A percentile compares a stretch with the other conserved stretches of the same genome.
These are phyloP conservation scores for Lepidurus arcticus DNA, from an alignment of 1,140 invertebrate genomes.

Conservation along the genomic window DNA sequence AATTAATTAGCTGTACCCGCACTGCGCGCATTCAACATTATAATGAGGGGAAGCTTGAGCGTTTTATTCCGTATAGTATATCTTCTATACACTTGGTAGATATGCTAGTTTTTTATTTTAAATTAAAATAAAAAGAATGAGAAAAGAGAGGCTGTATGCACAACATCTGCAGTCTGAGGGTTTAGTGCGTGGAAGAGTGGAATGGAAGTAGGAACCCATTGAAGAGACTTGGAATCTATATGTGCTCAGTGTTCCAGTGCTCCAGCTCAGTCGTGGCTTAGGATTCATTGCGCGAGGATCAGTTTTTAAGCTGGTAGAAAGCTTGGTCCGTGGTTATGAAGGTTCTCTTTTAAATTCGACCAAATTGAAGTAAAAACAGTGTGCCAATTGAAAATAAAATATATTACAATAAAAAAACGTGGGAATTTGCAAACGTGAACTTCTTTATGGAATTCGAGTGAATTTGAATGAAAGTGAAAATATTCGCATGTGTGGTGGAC, in stretches of 20 bases:
- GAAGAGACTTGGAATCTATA: too few relatives aligned
- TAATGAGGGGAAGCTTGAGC: background rate
- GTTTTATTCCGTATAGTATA: background rate
- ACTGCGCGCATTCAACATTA: constrained; percentile 9
- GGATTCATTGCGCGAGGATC: background rate
- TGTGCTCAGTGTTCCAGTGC: background rate
- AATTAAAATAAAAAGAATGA: too few relatives aligned
- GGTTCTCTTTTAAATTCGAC: background rate
- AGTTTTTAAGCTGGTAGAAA: background rate
- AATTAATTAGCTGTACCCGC: constrained; percentile 12
- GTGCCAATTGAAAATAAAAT: background rate
- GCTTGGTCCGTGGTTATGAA: background rate
- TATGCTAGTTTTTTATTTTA: background rate
- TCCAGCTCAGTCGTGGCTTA: background rate
- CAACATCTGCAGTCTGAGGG: background rate
- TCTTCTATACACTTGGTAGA: background rate
- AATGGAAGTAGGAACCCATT: background rate
- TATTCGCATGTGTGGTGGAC: too few relatives aligned
- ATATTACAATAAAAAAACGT: background rate
- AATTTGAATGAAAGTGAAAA: background rate
- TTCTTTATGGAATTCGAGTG: background rate
- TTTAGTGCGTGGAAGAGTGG: background rate
- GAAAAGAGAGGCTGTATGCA: background rate
- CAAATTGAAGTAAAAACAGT: background rate
- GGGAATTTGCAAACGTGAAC: background rate